phyloP scores from a whole-genome alignment of 2,113 vertebrate genomes.

The Neotragus moschatus region DNA sequence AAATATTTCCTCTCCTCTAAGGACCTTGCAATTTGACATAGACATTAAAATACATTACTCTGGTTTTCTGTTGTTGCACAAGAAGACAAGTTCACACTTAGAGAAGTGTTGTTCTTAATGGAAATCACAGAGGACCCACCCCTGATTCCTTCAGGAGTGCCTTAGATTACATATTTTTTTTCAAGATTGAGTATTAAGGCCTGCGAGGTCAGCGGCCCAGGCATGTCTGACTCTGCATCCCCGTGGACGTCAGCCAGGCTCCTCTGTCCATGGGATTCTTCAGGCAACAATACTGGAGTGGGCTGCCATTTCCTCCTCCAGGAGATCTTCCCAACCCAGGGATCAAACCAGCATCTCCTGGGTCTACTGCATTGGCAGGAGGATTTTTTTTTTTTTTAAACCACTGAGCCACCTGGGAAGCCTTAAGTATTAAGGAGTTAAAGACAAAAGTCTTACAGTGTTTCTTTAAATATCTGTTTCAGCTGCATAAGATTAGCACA shows the following conservation, averaged over 20 bases:
- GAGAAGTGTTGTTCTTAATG: not conserved
- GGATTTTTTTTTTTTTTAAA: not conserved
- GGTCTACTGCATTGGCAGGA: not conserved
- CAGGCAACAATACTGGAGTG: not conserved
- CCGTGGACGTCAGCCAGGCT: not conserved
- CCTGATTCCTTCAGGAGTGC: not conserved
- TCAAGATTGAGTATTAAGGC: slow-evolving; percentile 33
- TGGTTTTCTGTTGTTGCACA: not conserved
- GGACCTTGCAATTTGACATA: not conserved
- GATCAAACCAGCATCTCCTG: not conserved
- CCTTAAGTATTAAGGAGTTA: slow-evolving; percentile 43
- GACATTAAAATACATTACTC: not conserved
- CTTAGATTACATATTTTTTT: not conserved
- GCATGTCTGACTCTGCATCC: not conserved
- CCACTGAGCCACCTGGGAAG: not conserved
- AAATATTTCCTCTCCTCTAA: not conserved
- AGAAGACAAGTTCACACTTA: not conserved
- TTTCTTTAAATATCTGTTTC: slow-evolving; percentile 60
- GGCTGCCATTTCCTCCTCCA: not conserved
- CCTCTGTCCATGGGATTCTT: not conserved
- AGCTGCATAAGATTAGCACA: slow-evolving; percentile 61
- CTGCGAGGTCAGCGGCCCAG: not conserved
- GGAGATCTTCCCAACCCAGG: not conserved
- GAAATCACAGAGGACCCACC: not conserved
- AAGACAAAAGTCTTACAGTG: slow-evolving; percentile 45